Percentiles rank a stretch among this genome's conserved stretches.
Evolutionary conservation across 2,113 vertebrate species (phyloP).

Genomic region (Corvus hawaiiensis): DNA sequence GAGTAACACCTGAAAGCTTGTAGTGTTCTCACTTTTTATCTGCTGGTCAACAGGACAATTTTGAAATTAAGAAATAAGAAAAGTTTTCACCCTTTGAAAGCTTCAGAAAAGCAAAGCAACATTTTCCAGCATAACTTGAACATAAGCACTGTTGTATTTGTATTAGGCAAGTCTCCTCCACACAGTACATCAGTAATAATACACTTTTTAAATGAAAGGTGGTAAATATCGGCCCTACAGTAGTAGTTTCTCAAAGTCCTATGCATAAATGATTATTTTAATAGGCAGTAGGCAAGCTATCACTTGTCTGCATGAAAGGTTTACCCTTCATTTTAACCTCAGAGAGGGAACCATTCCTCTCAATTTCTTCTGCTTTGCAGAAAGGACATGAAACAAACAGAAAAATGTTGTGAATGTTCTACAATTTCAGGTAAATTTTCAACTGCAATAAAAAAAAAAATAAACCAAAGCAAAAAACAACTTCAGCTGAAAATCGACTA

Average conservation of each 20-base stretch:
- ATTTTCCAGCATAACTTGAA: background rate
- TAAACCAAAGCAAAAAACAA: background rate
- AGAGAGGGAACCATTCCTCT: background rate
- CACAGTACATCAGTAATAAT: background rate
- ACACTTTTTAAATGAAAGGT: background rate
- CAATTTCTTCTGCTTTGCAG: background rate
- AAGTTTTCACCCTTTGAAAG: background rate
- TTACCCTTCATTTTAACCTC: background rate
- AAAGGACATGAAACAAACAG: background rate
- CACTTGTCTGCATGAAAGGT: background rate
- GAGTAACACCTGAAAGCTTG: background rate
- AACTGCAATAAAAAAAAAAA: background rate
- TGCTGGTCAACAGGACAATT: background rate
- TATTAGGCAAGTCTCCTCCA: background rate
- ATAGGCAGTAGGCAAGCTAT: background rate
- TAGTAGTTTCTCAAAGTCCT: background rate
- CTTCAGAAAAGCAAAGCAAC: background rate
- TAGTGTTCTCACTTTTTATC: background rate
- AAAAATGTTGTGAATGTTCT: background rate
- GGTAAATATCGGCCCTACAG: background rate
- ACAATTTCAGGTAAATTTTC: background rate
- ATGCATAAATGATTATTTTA: background rate
- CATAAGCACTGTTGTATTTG: background rate
- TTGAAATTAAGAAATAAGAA: background rate
- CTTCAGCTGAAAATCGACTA: background rate